Evolutionary conservation across 2,113 vertebrate species (phyloP).

Genomic region (Odobenus rosmarus): DNA sequence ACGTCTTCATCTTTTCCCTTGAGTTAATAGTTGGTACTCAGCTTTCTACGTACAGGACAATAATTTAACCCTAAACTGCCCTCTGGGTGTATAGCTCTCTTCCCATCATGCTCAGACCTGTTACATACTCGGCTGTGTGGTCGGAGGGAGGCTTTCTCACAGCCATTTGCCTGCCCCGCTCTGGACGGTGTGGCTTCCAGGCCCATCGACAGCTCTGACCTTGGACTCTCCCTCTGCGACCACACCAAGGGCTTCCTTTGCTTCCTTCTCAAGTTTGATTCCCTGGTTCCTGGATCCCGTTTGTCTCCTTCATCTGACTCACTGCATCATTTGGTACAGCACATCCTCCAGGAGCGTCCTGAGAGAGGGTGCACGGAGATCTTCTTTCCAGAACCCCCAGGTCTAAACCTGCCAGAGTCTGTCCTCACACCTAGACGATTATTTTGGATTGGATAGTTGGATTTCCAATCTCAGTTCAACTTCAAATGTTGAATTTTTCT

Average conservation of each 20-base stretch:
- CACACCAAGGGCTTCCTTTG: accelerated
- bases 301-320: neutral
- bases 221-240: neutral
- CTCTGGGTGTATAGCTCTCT: neutral
- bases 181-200: neutral
- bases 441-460: neutral
- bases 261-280: neutral
- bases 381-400: neutral
- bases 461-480: neutral
- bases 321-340: neutral
- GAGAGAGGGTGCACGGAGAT: neutral
- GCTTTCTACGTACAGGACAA: neutral
- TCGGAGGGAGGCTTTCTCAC: neutral
- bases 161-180: accelerated
- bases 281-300: neutral
- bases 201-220: accelerated
- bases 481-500: neutral
- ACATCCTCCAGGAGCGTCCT: neutral
- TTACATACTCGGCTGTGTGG: neutral
- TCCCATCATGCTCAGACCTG: neutral
- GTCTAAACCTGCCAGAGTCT: too few species aligned
- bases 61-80: too few species aligned
- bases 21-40: neutral
- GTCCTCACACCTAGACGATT: neutral
- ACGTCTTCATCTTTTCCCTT: neutral